Evolutionary conservation across 2,113 vertebrate species (phyloP).

Genomic region (Taurulus bubalis): DNA sequence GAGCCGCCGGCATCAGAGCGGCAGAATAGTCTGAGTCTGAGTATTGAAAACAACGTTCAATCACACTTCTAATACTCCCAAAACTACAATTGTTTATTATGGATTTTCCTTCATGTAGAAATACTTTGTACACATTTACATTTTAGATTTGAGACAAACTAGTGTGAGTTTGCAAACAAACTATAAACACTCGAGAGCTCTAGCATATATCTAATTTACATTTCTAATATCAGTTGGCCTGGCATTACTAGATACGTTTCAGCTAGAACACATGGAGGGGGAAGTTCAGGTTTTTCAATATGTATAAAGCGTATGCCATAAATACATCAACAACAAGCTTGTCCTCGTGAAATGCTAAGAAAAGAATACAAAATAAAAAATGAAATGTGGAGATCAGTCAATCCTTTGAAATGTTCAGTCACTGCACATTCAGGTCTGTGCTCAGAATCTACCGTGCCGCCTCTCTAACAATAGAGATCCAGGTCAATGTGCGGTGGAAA

Average conservation of each 20-base stretch:
- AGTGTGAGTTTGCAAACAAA: conserved; percentile 45
- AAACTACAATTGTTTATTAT: conserved; percentile 68
- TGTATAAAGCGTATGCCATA: conserved; percentile 56
- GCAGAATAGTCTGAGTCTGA: neutral
- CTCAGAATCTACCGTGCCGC: conserved; percentile 29
- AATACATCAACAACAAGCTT: conserved; percentile 69
- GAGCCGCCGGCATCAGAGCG: neutral
- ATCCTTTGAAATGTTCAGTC: conserved; percentile 58
- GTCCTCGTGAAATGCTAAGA: conserved; percentile 55
- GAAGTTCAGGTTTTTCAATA: conserved; percentile 41
- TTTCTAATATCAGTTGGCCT: conserved; percentile 31
- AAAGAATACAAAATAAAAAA: conserved; percentile 43
- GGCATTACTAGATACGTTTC: conserved; percentile 50
- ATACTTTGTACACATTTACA: conserved; percentile 78
- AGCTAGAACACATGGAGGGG: conserved; percentile 31
- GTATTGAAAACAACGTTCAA: conserved; percentile 2
- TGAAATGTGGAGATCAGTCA: conserved; percentile 39
- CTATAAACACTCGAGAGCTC: conserved; percentile 50
- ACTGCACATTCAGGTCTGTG: conserved; percentile 54
- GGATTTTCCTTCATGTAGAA: conserved; percentile 63
- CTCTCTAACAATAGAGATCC: conserved; percentile 64
- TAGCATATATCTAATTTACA: conserved; percentile 53
- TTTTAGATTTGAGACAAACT: conserved; percentile 47
- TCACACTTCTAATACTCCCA: conserved; percentile 35
- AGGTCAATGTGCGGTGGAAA: conserved; percentile 56